Conservation (phyloP, 2,888 invertebrate species). For the Drosophila affinis region DNA sequence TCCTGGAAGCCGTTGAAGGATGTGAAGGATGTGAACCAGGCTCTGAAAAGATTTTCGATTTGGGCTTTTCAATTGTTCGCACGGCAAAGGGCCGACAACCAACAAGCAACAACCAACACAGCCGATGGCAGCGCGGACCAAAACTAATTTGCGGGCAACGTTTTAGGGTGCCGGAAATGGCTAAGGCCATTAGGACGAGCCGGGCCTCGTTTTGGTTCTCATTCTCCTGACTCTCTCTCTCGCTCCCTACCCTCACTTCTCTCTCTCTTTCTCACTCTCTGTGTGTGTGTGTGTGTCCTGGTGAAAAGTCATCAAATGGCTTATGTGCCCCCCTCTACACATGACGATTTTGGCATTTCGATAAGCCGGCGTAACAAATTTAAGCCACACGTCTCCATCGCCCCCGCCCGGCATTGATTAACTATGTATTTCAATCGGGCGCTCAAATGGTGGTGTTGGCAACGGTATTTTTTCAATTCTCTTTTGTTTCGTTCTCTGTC, state of each 20-base stretch:
- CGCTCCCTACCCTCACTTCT: neutral
- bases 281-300: slow-evolving; percentile 35
- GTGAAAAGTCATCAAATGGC: slow-evolving; percentile 52
- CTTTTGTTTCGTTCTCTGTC: slow-evolving; percentile 15
- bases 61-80: slow-evolving; percentile 76
- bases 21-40: slow-evolving; percentile 57
- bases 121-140: slow-evolving; percentile 45
- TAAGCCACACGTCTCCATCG: slow-evolving; percentile 38
- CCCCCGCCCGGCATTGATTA: slow-evolving; percentile 65
- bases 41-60: slow-evolving; percentile 74
- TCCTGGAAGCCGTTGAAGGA: slow-evolving; percentile 60
- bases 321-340: slow-evolving; percentile 54
- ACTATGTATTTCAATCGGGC: slow-evolving; percentile 57
- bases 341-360: slow-evolving; percentile 73
- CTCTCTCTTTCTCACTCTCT: slow-evolving; percentile 38
- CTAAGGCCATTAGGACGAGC: slow-evolving; percentile 70
- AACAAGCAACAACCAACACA: slow-evolving; percentile 2
- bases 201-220: slow-evolving; percentile 5
- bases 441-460: slow-evolving; percentile 54
- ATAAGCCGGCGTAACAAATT: slow-evolving; percentile 74
- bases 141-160: slow-evolving; percentile 78
- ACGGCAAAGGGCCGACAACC: slow-evolving; percentile 54
- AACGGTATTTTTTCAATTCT: slow-evolving; percentile 33
- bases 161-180: slow-evolving; percentile 74
- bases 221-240: slow-evolving; percentile 11